Conservation (phyloP, 2,113 vertebrate species). For the Callorhinus ursinus region DNA sequence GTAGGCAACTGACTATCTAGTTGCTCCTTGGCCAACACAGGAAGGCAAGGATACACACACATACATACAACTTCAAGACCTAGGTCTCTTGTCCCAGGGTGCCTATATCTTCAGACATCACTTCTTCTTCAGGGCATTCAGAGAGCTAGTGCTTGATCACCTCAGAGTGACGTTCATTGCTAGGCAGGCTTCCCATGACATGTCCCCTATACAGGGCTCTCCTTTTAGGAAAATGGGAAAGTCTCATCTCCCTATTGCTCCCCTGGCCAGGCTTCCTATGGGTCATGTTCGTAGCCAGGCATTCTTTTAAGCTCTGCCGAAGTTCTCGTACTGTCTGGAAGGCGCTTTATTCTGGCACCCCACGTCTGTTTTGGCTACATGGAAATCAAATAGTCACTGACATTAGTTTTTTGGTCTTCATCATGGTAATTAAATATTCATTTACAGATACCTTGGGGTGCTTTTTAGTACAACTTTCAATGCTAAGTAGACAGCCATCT, state of each 20-base stretch:
- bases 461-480: neutral
- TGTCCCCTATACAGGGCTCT: neutral
- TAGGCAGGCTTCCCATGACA: neutral
- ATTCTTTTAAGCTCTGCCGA: neutral
- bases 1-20: conserved; percentile 92
- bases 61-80: neutral
- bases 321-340: neutral
- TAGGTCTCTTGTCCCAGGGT: neutral
- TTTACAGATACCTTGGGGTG: neutral
- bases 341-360: neutral
- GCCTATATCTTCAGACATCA: neutral
- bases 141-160: neutral
- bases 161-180: neutral
- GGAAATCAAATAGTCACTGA: neutral
- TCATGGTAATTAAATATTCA: neutral
- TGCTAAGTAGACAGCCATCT: neutral
- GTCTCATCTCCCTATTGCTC: neutral
- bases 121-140: neutral
- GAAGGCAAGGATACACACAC: neutral
- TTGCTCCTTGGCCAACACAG: conserved; percentile 89
- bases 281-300: neutral
- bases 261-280: neutral
- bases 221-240: neutral
- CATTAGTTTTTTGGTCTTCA: neutral
- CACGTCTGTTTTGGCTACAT: neutral